Percentiles rank a stretch among this genome's conserved stretches.
phyloP scores from a whole-genome alignment of 2,888 invertebrate species.

The Metallyticus violacea region DNA sequence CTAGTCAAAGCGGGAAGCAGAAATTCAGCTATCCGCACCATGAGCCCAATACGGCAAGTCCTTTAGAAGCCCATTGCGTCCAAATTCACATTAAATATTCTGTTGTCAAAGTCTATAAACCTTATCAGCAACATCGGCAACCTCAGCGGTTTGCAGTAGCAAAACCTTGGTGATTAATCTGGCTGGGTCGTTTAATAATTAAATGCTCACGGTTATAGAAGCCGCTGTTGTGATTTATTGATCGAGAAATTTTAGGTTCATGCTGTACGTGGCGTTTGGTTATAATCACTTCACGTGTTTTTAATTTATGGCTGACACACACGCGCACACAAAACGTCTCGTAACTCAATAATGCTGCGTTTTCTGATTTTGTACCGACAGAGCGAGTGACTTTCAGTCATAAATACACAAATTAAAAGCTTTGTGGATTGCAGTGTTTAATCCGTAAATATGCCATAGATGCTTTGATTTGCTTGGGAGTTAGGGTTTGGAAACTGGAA shows the following conservation, averaged over 20 bases:
- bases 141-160: neutral
- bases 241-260: neutral
- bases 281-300: neutral
- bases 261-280: neutral
- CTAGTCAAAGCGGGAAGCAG: too few species aligned
- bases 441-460: neutral
- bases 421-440: neutral
- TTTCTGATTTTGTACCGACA: neutral
- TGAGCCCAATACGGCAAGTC: too few species aligned
- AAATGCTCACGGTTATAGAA: neutral
- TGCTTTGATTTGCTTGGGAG: neutral
- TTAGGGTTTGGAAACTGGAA: too few species aligned
- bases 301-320: neutral
- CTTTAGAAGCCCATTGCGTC: too few species aligned
- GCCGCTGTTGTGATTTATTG: neutral
- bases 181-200: neutral
- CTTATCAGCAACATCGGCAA: neutral
- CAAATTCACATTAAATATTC: too few species aligned
- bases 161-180: neutral
- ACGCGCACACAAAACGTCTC: neutral
- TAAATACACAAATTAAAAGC: neutral
- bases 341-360: neutral
- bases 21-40: too few species aligned
- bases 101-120: neutral
- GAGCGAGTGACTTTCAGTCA: neutral